Evolutionary conservation across 2,888 invertebrate genomes (phyloP), one percentile per base, ranked within the genome.

Genomic region (Ethmia dodecea): DNA sequence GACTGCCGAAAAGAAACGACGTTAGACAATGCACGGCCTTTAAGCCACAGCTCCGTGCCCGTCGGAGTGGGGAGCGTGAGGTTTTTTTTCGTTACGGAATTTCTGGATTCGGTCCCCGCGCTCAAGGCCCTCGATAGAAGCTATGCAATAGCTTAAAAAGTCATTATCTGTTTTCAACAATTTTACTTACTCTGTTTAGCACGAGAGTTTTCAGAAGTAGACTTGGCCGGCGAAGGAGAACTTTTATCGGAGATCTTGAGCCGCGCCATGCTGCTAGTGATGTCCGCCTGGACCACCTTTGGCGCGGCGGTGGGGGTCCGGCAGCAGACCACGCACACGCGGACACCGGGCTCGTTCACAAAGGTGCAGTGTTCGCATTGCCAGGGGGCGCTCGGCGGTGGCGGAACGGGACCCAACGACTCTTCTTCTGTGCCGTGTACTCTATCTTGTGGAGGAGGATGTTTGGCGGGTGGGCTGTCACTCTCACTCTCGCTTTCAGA

Each of bases 291-390:
- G 24, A 74, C 45, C 10, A 64, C 47, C 36, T 54, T 58, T 6
- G 84, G 70, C 25, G 64, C 70, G 6, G 72, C 63, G 8, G 88
- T 88, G 1, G 91, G 90, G 0, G 96, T 96, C 64, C 95, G 95
- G 60, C 96, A 96, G 64, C 96, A 97, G 32, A 96, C 91, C 9
- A 89, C 88, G 62, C 96, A 96, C 24, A 96, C 93, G 51, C 92
- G 90, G 0, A 91, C 90, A 12, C 92, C 93, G 0, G 93, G 81
- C 41, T 93, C 92, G 64, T 97, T 97, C 2, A 95, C 92, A 64
- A 92, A 96, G 0, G 96, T 97, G 64, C 96, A 97, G 60, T 95
- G 94, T 59, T 95, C 94, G 68, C 96, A 97, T 45, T 94, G 91
- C 96, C 96, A 97, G 35, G 89, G 81, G 9, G 88, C 78, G 24